phyloP scores from a whole-genome alignment of 2,888 invertebrate species.

The Nomada ruficornis region DNA sequence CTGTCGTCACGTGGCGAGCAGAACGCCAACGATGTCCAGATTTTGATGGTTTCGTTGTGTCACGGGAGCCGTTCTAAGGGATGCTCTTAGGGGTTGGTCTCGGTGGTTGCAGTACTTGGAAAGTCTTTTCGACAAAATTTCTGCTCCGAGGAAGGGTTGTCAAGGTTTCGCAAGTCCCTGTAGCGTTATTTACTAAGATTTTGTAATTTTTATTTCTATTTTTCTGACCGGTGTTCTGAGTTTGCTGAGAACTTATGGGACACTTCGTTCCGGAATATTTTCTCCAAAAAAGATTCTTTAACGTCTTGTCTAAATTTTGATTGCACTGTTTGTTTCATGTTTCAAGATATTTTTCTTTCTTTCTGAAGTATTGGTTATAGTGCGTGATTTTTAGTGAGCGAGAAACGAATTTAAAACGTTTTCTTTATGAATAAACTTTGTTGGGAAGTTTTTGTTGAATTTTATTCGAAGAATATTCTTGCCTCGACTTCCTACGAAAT shows the following conservation, averaged over 20 bases:
- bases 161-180: background rate
- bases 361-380: too few relatives aligned
- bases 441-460: background rate
- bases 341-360: too few relatives aligned
- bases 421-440: background rate
- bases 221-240: background rate
- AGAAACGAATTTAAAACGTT: too few relatives aligned
- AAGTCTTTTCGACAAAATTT: background rate
- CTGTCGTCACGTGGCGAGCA: constrained; percentile 51
- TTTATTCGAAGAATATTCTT: background rate
- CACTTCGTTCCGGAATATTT: too few relatives aligned
- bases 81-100: constrained; percentile 12
- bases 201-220: background rate
- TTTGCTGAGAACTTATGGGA: background rate
- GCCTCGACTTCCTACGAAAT: background rate
- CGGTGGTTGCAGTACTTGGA: background rate
- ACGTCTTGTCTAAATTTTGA: background rate
- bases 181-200: background rate
- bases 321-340: too few relatives aligned
- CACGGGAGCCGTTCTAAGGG: background rate
- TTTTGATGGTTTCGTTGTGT: background rate
- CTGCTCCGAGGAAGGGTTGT: too few relatives aligned
- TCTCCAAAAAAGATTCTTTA: background rate
- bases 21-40: constrained; percentile 14
- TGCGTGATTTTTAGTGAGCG: too few relatives aligned